These are phyloP conservation scores for Oncorhynchus masou DNA, from an alignment of 2,113 vertebrate genomes.

Conservation along the genomic window DNA sequence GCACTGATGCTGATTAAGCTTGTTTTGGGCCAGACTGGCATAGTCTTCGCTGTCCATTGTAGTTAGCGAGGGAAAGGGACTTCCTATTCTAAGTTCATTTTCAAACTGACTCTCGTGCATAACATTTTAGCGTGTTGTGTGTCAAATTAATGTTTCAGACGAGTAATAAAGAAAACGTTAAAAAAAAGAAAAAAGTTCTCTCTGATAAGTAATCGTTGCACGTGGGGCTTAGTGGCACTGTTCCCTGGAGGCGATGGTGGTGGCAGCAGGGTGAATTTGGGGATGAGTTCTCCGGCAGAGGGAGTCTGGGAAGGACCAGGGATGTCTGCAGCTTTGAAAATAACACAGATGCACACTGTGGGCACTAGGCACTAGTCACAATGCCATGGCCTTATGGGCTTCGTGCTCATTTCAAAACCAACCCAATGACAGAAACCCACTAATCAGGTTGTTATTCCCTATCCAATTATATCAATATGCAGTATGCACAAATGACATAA, in stretches of 20 bases:
- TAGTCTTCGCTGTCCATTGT: no score
- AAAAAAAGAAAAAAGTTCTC: background rate
- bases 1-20: no score
- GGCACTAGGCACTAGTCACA: conserved; percentile 39
- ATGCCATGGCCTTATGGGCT: conserved; percentile 58
- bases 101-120: background rate
- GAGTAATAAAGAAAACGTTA: background rate
- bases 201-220: no score
- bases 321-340: conserved; percentile 51
- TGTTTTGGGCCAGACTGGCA: no score
- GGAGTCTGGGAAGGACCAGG: conserved; percentile 49
- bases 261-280: background rate
- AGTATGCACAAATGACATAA: background rate
- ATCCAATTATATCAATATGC: conserved; percentile 31
- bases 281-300: conserved; percentile 14
- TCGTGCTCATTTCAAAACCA: conserved; percentile 47
- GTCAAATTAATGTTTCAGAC: no score
- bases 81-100: background rate
- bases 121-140: no score
- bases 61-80: no score
- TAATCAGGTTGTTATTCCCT: conserved; percentile 30
- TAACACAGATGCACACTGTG: conserved; percentile 55
- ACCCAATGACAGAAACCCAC: conserved; percentile 29
- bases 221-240: no score
- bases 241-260: no score